These are phyloP conservation scores for Bombus waltoni DNA, from an alignment of 1,140 invertebrate genomes.

Conservation along the genomic window DNA sequence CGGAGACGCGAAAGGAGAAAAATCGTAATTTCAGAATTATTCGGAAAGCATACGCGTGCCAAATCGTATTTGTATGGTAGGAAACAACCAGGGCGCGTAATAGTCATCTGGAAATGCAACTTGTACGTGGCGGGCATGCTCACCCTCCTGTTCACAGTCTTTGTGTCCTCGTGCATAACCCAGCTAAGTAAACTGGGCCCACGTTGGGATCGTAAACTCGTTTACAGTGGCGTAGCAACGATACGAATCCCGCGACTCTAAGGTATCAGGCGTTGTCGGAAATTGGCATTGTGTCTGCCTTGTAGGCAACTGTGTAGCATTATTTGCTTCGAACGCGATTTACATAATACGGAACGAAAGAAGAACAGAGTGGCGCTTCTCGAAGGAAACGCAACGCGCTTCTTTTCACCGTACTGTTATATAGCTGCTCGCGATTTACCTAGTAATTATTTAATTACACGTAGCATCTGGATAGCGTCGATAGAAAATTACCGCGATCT, in stretches of 20 bases:
- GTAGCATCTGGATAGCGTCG: too few species aligned
- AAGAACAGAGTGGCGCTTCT: too few species aligned
- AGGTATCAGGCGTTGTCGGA: conserved; percentile 1
- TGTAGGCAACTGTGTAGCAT: neutral
- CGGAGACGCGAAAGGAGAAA: neutral
- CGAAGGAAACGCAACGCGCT: neutral
- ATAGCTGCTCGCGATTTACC: too few species aligned
- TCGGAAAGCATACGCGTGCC: conserved; percentile 25
- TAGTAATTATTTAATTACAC: neutral
- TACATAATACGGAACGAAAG: neutral
- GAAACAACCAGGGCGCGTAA: conserved; percentile 45
- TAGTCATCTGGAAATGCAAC: conserved; percentile 34
- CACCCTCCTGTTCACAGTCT: neutral
- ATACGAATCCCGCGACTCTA: neutral
- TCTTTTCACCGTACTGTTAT: neutral
- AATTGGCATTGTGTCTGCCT: neutral
- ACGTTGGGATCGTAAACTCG: conserved; percentile 67
- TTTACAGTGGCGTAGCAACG: conserved; percentile 59
- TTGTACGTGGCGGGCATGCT: conserved; percentile 12
- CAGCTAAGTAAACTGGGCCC: conserved; percentile 63
- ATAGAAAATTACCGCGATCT: neutral
- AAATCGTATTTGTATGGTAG: conserved; percentile 33
- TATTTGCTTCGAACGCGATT: neutral
- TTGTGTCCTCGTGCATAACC: conserved; percentile 44
- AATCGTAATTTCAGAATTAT: neutral